These are phyloP conservation scores for Numenius arquata DNA, from an alignment of 2,113 vertebrate species.

Conservation along the genomic window DNA sequence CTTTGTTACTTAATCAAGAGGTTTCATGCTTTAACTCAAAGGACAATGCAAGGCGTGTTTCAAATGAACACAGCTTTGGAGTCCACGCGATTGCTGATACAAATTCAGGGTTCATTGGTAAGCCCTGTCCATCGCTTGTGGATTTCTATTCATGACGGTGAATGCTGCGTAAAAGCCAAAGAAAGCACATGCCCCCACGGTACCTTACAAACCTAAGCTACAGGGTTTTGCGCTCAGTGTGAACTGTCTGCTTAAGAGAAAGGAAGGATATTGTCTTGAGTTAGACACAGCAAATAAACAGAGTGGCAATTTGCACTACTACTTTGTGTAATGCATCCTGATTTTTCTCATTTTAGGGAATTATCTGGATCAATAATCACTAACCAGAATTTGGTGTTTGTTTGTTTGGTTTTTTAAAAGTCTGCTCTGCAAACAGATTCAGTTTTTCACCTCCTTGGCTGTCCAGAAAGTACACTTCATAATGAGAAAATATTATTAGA, in stretches of 20 bases:
- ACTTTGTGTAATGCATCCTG: not conserved
- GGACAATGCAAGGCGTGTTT: not conserved
- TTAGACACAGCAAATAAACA: not conserved
- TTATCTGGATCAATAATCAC: not conserved
- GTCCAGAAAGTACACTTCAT: not conserved
- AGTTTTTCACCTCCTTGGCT: not conserved
- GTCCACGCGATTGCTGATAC: not conserved
- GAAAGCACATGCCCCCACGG: not conserved
- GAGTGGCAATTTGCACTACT: not conserved
- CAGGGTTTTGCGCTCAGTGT: not conserved
- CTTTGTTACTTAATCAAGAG: not conserved
- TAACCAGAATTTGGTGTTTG: not conserved
- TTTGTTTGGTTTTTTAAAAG: no score
- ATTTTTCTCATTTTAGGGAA: not conserved
- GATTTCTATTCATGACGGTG: not conserved
- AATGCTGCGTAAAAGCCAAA: not conserved
- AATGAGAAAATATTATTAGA: not conserved
- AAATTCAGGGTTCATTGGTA: not conserved
- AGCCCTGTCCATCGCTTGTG: not conserved
- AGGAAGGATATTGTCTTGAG: not conserved
- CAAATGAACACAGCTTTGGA: not conserved
- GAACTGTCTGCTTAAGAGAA: not conserved
- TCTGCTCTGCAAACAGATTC: not conserved
- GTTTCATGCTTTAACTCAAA: not conserved
- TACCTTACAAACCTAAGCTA: not conserved